Evolutionary conservation across 2,888 invertebrate species (phyloP), one percentile per base, ranked within the genome.

Genomic region (Heliconius hortense): DNA sequence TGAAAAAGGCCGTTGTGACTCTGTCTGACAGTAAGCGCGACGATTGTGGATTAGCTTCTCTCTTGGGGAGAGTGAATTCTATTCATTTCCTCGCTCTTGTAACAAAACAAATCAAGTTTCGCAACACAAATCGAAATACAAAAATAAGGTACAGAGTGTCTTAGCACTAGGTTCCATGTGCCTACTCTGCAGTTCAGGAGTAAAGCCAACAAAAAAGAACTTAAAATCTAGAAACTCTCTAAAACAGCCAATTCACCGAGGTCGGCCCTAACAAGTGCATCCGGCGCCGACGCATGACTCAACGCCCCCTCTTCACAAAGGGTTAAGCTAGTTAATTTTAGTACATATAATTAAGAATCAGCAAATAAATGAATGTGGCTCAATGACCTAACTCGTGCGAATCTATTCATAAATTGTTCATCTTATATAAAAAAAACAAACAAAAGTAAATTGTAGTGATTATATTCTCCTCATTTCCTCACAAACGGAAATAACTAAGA

Each of bases 271-370:
- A 63, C 24, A 48, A 39, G 35, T 66, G 35, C 64, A 56, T 59
- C 62, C 62, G 74, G 62, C 74, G 74, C 74, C 74, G 74, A 26
- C 74, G 69, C 21, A 53, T 74, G 74, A 74, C 69, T 74, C 74
- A 74, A 43, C 28, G 60, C 59, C 15, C 28, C 68, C n/a, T n/a
- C 67, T 56, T n/a, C 67, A 74, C 74, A 70, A 74, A 74, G 74
- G 70, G 69, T 26, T 63, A 48, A 18, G 31, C 73, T 74, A n/a
- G n/a, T n/a, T n/a, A n/a, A 74, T 74, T 74, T 74, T 67, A 31
- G 73, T 68, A 48, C 60, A 63, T 35, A 26, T 74, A 70, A 70
- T 63, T 70, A 70, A 60, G 35, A 35, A 70, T 39, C 21, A 68
- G 43, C n/a, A 48, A 74, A 68, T 60, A 67, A 67, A 73, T 18